phyloP scores from a whole-genome alignment of 2,113 vertebrate species.

The Polypterus senegalus region DNA sequence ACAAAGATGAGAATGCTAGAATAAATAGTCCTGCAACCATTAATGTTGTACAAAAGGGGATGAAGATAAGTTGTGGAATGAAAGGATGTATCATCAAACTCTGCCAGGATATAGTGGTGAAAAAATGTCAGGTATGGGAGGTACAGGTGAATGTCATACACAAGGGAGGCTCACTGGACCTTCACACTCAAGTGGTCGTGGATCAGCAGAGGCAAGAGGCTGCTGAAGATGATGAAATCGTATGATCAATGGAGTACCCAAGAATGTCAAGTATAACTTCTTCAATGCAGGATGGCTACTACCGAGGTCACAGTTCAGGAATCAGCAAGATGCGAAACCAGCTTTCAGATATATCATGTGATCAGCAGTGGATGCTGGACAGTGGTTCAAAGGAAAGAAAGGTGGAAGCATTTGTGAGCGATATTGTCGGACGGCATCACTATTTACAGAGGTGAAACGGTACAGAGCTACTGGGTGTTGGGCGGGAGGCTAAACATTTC shows the following conservation, averaged over 20 bases:
- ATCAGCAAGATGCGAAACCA: constrained; percentile 96
- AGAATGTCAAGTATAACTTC: constrained; percentile 83
- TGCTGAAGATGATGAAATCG: constrained; percentile 93
- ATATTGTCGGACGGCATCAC: constrained; percentile 79
- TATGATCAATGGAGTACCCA: constrained; percentile 95
- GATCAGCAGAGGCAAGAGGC: constrained; percentile 74
- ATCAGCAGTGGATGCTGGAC: constrained; percentile 67
- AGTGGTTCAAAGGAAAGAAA: constrained; percentile 94
- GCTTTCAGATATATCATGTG: constrained; percentile 88
- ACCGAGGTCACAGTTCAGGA: constrained; percentile 88
- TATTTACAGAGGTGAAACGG: constrained; percentile 71
- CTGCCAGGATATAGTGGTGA: constrained; percentile 73
- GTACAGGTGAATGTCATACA: constrained; percentile 54
- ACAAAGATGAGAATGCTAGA: constrained; percentile 46
- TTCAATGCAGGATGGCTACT: constrained; percentile 78
- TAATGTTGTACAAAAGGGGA: constrained; percentile 76
- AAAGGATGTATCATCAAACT: constrained; percentile 84
- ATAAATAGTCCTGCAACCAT: constrained; percentile 44
- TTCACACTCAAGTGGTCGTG: constrained; percentile 89
- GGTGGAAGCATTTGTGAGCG: constrained; percentile 61
- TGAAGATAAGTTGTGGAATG: constrained; percentile 51
- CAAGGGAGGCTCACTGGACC: constrained; percentile 87
- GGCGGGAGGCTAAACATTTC: constrained; percentile 73
- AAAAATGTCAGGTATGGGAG: constrained; percentile 24
- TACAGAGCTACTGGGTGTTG: constrained; percentile 69